These are phyloP conservation scores for Adelphocoris suturalis DNA, from an alignment of 2,888 invertebrate species.

Conservation along the genomic window DNA sequence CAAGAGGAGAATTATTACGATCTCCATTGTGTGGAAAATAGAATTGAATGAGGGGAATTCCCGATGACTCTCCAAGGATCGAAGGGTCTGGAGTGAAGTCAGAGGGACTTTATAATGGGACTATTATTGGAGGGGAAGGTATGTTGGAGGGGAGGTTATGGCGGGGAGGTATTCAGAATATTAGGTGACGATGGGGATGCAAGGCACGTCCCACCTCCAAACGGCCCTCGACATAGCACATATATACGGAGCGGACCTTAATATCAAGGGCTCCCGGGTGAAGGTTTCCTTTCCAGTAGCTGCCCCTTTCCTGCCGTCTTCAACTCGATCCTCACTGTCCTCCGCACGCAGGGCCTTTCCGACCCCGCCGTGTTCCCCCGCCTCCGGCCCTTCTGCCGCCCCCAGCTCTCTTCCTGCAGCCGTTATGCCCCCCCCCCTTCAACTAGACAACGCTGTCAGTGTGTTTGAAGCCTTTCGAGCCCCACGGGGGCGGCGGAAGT, in stretches of 20 bases:
- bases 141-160: neutral
- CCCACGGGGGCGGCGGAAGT: neutral
- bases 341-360: neutral
- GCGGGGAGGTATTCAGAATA: slow-evolving; percentile 61
- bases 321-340: slow-evolving; percentile 8
- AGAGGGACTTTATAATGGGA: slow-evolving; percentile 49
- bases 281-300: slow-evolving; percentile 13
- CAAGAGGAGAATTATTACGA: too few relatives aligned
- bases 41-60: slow-evolving; percentile 1
- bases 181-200: slow-evolving; percentile 67
- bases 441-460: slow-evolving; percentile 14
- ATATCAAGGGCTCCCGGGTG: neutral
- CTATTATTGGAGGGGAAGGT: slow-evolving; percentile 5
- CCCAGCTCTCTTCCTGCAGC: too few relatives aligned
- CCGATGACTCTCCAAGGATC: neutral
- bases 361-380: neutral
- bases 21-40: slow-evolving; percentile 8
- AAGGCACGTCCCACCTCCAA: slow-evolving; percentile 60
- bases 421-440: too few relatives aligned
- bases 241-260: slow-evolving; percentile 36
- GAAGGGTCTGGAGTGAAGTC: neutral
- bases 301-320: slow-evolving; percentile 33
- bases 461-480: slow-evolving; percentile 12
- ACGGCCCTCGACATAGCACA: slow-evolving; percentile 54
- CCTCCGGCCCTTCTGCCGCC: neutral